Conservation (phyloP, 2,888 invertebrate genomes). For the Melanophora roralis region DNA sequence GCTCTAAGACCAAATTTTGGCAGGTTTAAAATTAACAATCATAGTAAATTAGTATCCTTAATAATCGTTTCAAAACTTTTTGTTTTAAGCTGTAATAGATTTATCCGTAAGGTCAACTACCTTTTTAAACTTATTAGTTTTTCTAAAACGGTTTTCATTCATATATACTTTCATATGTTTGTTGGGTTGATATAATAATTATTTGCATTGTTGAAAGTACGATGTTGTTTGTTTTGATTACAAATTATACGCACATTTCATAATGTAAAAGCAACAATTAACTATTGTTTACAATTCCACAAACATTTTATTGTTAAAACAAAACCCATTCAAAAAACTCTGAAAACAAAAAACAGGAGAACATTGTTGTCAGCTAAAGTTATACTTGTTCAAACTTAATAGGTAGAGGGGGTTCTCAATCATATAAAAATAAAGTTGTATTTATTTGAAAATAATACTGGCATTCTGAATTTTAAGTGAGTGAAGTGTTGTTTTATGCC, state of each 20-base stretch:
- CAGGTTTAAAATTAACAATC: too few relatives aligned
- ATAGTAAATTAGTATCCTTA: too few relatives aligned
- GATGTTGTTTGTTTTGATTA: conserved; percentile 45
- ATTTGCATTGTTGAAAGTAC: background rate
- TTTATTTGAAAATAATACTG: too few relatives aligned
- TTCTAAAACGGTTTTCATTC: too few relatives aligned
- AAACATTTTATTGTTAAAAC: conserved; percentile 54
- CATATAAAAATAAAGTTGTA: too few relatives aligned
- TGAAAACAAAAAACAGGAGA: conserved; percentile 11
- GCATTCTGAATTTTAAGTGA: too few relatives aligned
- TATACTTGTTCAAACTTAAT: background rate
- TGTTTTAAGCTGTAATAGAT: too few relatives aligned
- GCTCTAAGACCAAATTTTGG: too few relatives aligned
- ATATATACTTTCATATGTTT: background rate
- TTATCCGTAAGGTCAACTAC: too few relatives aligned
- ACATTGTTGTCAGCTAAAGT: conserved; percentile 28
- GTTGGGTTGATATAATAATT: background rate
- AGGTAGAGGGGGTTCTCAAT: conserved; percentile 7
- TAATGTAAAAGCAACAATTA: conserved; percentile 73
- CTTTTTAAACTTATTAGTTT: too few relatives aligned
- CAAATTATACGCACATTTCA: conserved; percentile 68
- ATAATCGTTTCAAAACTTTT: too few relatives aligned
- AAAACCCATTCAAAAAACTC: conserved; percentile 22
- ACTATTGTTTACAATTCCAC: conserved; percentile 69
- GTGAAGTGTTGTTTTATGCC: too few relatives aligned